Conservation (phyloP, 2,797 vertebrate species). For the Xenentodon cancila region DNA sequence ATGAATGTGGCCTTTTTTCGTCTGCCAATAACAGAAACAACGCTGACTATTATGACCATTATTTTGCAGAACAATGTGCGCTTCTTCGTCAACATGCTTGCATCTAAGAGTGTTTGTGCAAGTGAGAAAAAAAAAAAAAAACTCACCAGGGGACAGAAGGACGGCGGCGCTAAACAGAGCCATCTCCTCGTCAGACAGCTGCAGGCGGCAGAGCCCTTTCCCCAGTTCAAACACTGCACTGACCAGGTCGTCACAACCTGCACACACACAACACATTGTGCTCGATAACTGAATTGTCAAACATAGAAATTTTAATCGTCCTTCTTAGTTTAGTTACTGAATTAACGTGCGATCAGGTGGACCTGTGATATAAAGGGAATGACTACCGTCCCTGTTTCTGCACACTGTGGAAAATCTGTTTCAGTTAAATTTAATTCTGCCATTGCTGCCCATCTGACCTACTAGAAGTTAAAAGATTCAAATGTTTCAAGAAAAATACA, state of each 20-base stretch:
- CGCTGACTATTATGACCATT: neutral
- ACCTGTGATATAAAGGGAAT: neutral
- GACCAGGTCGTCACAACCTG: conserved; percentile 92
- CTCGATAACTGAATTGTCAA: conserved; percentile 3
- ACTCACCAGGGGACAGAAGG: conserved; percentile 88
- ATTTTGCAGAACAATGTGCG: neutral
- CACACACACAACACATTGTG: conserved; percentile 30
- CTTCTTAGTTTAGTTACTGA: neutral
- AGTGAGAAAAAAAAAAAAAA: neutral
- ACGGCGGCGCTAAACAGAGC: conserved; percentile 89
- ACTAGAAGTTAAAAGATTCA: neutral
- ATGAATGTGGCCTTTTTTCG: neutral
- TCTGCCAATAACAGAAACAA: neutral
- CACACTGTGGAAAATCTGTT: neutral
- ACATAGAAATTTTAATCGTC: neutral
- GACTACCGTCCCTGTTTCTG: neutral
- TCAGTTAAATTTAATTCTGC: conserved; percentile 1
- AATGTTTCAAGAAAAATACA: conserved; percentile 3
- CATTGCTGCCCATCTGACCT: neutral
- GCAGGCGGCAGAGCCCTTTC: conserved; percentile 87
- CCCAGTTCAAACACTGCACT: conserved; percentile 88
- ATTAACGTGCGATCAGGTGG: neutral
- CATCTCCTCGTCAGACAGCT: conserved; percentile 91
- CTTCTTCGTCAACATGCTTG: conserved; percentile 7
- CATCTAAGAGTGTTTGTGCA: conserved; percentile 3